Evolutionary conservation across 2,797 vertebrate species (phyloP).

Genomic region (Fundulus diaphanus): DNA sequence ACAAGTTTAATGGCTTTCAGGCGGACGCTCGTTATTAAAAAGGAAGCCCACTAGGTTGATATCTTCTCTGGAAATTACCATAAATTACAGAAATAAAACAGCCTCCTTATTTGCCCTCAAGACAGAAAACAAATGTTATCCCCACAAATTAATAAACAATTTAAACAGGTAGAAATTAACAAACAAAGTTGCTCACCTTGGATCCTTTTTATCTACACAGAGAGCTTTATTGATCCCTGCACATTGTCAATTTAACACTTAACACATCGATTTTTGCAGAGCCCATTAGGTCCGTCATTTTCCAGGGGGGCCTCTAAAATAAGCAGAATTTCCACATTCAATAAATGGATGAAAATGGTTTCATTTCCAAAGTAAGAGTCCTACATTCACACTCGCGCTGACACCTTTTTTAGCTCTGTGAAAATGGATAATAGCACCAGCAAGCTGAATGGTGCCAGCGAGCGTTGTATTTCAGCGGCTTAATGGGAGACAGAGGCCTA

Average conservation of each 20-base stretch:
- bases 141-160: not conserved
- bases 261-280: constrained; percentile 2
- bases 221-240: not conserved
- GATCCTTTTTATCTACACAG: not conserved
- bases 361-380: constrained; percentile 11
- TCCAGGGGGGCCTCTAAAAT: constrained; percentile 1
- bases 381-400: constrained; percentile 17
- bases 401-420: constrained; percentile 22
- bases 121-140: constrained; percentile 1
- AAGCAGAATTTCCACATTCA: not conserved
- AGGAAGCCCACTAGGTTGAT: not conserved
- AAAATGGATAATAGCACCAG: constrained; percentile 27
- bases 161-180: not conserved
- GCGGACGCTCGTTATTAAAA: constrained; percentile 1
- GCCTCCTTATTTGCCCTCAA: constrained; percentile 3
- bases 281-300: not conserved
- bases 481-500: constrained; percentile 26
- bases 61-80: not conserved
- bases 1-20: constrained; percentile 7
- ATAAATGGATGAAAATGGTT: constrained; percentile 26
- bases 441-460: constrained; percentile 17
- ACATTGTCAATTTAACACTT: not conserved
- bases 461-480: constrained; percentile 32
- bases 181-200: not conserved
- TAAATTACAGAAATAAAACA: constrained; percentile 6